These are phyloP conservation scores for Leptosomus discolor DNA, from an alignment of 2,113 vertebrate species.

Conservation along the genomic window DNA sequence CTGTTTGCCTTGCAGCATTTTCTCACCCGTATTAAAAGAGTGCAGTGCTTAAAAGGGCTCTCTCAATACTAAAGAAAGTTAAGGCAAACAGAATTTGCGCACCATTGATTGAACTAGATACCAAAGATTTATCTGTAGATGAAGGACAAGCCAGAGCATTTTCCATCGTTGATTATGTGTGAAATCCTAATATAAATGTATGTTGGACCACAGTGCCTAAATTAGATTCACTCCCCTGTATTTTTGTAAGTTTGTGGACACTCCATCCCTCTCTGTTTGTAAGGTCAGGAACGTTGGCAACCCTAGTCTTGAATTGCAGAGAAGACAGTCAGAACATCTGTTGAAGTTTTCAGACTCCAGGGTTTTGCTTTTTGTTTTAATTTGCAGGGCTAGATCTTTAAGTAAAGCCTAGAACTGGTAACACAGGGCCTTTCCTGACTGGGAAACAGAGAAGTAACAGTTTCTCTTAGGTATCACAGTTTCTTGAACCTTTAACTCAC, in stretches of 20 bases:
- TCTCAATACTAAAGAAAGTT: background rate
- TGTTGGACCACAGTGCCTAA: background rate
- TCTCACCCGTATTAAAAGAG: background rate
- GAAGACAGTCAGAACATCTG: background rate
- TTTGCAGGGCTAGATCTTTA: background rate
- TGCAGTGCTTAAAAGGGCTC: background rate
- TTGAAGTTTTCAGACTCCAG: background rate
- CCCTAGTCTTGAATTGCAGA: background rate
- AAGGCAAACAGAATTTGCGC: background rate
- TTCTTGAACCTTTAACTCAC: background rate
- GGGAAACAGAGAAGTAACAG: background rate
- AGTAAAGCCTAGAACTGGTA: background rate
- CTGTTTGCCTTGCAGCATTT: background rate
- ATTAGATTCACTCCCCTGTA: background rate
- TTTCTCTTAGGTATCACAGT: background rate
- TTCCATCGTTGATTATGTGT: background rate
- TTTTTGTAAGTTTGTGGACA: background rate
- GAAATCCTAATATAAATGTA: background rate
- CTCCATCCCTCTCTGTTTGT: background rate
- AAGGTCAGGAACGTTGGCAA: background rate
- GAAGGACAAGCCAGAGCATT: background rate
- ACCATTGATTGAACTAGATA: background rate
- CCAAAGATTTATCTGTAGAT: background rate
- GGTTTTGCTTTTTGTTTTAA: conserved; percentile 5
- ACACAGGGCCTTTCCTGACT: background rate